Base-by-base conservation (phyloP, 2,888 invertebrate genomes). In the Mesopsocus fuscifrons region DNA sequence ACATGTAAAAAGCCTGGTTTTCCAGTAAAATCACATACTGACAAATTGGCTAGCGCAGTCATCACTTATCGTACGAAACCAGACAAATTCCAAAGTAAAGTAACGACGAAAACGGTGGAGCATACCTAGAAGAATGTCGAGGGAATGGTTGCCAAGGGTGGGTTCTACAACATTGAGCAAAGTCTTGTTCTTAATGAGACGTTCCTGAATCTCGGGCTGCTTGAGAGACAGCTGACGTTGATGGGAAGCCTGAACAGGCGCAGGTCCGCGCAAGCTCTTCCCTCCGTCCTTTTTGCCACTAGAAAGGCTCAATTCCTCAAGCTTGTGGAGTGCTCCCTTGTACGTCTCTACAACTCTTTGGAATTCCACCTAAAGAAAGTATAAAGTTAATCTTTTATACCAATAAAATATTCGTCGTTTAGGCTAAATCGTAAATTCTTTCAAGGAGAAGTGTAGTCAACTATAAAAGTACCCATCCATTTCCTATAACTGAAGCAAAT, bases 141-240 rank as follows among this genome's bases (percentile, higher is more conserved):
- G 59, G 2, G 77, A 77, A 22, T 80, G 79, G 57, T 84, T 84
- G 55, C 83, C 83, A 51, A 89, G 66, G 46, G 84, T 77, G 35
- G 88, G 68, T 50, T 69, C 68, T 11, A 67, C 61, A 6, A 66
- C 63, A 52, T 67, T 89, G 47, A 88, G 66, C 30, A 91, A 64
- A 0, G 85, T 81, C 62, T 89, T 88, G 64, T 92, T 91, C 63
- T 89, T 88, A 54, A 91, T 89, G 43, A 92, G 68, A 1, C 91
- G 66, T 51, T 87, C 77, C 59, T 91, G 64, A 41, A 92, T 85
- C 57, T 91, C 89, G 6, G 75, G 72, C 54, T 84, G 80, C 41
- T 76, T 77, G 44, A 89, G 69, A 41, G 85, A 82, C 49, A 92
- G 65, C 38, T 89, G 74, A 18, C 91, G 69, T 61, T 91, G 91